Percentiles rank a stretch among this genome's conserved stretches.
Conservation (phyloP, 2,113 vertebrate genomes). For the Phrynosoma blainvillii region DNA sequence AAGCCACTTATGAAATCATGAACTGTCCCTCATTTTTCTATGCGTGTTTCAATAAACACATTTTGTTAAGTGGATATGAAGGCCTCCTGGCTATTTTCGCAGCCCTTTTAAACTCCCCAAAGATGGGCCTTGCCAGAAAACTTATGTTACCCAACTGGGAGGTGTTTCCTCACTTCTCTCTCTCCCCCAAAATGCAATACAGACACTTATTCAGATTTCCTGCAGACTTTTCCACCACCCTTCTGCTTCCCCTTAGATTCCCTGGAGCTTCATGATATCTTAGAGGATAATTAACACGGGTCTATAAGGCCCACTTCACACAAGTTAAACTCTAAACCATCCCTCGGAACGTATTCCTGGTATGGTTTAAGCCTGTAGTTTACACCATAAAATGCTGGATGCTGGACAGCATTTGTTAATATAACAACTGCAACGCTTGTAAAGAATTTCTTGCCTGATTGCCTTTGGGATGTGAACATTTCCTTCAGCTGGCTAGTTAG, state of each 20-base stretch:
- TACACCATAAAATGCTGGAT: not conserved
- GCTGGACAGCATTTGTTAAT: not conserved
- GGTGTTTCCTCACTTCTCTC: not conserved
- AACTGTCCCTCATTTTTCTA: slow-evolving; percentile 16
- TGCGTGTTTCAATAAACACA: not conserved
- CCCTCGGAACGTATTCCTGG: not conserved
- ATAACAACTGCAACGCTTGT: not conserved
- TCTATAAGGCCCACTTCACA: not conserved
- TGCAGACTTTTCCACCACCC: not conserved
- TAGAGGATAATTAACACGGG: not conserved
- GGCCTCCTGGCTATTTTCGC: not conserved
- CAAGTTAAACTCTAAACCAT: not conserved
- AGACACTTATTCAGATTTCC: not conserved
- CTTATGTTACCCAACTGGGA: not conserved
- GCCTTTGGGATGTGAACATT: not conserved
- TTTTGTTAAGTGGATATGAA: not conserved
- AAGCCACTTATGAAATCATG: slow-evolving; percentile 11
- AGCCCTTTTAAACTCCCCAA: not conserved
- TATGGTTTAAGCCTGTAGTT: not conserved
- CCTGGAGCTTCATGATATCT: not conserved
- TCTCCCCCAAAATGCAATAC: not conserved
- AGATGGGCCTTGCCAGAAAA: not conserved
- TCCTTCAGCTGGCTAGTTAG: not conserved
- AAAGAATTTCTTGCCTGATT: not conserved
- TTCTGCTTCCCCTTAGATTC: not conserved